phyloP scores from a whole-genome alignment of 2,888 invertebrate genomes.

The Cerastis rubricosa region DNA sequence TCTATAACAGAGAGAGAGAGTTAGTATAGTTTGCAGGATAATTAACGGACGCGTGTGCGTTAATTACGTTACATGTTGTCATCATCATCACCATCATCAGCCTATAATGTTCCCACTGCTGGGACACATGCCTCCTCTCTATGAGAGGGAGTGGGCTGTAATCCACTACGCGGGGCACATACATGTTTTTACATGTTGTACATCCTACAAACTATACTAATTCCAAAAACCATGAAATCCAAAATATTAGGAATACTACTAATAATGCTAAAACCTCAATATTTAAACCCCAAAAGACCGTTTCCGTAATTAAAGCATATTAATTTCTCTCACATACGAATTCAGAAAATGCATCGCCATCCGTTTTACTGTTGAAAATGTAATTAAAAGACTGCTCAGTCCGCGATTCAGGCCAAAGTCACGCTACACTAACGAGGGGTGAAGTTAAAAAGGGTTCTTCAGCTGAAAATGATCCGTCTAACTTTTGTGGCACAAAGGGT shows the following conservation, averaged over 20 bases:
- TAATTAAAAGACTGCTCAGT: slow-evolving; percentile 52
- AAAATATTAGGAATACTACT: neutral
- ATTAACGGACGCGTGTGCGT: too few species aligned
- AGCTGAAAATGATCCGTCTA: slow-evolving; percentile 54
- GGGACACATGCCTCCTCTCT: too few species aligned
- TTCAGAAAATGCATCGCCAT: slow-evolving; percentile 48
- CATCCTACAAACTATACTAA: neutral
- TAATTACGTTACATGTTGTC: too few species aligned
- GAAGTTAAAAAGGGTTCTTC: slow-evolving; percentile 48
- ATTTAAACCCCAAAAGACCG: slow-evolving; percentile 17
- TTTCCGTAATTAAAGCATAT: slow-evolving; percentile 52
- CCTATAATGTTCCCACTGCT: too few species aligned
- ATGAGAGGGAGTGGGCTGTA: too few species aligned
- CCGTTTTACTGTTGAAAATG: slow-evolving; percentile 43
- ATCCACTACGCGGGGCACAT: too few species aligned
- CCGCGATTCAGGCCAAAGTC: slow-evolving; percentile 38
- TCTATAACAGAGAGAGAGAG: too few species aligned
- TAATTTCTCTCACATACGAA: slow-evolving; percentile 48
- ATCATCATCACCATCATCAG: too few species aligned
- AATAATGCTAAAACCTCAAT: neutral
- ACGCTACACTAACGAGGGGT: slow-evolving; percentile 54
- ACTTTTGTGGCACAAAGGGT: slow-evolving; percentile 55
- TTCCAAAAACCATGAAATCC: neutral
- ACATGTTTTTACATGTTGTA: too few species aligned
- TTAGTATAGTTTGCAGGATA: too few species aligned